Evolutionary conservation across 2,113 vertebrate genomes (phyloP).

Genomic region (Tachycineta bicolor): DNA sequence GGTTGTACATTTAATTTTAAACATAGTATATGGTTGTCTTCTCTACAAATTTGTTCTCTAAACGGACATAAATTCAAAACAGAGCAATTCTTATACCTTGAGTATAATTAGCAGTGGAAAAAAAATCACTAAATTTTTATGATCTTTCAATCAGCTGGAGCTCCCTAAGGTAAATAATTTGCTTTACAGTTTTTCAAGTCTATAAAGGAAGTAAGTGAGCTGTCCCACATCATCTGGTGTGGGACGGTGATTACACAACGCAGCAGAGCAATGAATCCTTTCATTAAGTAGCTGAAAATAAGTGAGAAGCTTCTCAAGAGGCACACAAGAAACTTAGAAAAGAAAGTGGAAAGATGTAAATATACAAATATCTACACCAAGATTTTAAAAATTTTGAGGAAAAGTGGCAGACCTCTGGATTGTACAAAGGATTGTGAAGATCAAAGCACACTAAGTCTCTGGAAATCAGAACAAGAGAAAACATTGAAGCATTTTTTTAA

Average conservation of each 20-base stretch:
- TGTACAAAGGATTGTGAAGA: background rate
- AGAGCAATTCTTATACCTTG: background rate
- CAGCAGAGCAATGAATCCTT: background rate
- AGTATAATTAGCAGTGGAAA: background rate
- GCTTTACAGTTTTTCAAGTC: background rate
- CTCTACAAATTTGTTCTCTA: background rate
- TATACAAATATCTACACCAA: fast-evolving
- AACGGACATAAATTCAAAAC: background rate
- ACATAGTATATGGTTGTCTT: background rate
- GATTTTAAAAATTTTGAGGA: background rate
- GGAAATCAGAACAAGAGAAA: background rate
- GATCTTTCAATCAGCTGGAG: background rate
- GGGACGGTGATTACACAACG: background rate
- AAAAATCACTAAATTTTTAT: background rate
- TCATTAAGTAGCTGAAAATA: background rate
- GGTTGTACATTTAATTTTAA: background rate
- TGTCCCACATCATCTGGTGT: background rate
- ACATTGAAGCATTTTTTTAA: background rate
- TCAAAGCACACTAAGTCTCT: background rate
- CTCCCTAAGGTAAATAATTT: background rate
- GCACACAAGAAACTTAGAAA: background rate
- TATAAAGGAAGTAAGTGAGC: background rate
- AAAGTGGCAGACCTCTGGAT: background rate
- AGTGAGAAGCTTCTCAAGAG: background rate
- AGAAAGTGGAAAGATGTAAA: background rate